Conservation (phyloP, 2,113 vertebrate genomes). For the Callorhinus ursinus region DNA sequence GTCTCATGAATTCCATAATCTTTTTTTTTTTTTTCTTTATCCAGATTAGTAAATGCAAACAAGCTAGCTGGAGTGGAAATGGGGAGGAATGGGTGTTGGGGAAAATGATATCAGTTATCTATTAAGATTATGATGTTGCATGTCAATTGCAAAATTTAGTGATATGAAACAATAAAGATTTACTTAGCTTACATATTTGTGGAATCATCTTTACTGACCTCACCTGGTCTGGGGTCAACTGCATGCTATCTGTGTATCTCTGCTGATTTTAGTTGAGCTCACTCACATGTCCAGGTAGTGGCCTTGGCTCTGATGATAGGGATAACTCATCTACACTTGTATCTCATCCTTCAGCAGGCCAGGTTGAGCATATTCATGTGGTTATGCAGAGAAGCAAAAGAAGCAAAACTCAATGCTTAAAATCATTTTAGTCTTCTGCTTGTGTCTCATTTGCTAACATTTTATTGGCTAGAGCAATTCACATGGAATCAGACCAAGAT, state of each 20-base stretch:
- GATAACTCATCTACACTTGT: background rate
- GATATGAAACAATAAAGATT: background rate
- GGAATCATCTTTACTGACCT: background rate
- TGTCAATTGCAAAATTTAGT: background rate
- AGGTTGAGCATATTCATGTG: background rate
- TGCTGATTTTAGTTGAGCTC: too few relatives aligned
- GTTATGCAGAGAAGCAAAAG: background rate
- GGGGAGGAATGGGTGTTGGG: background rate
- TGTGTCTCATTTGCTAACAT: background rate
- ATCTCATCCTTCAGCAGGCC: background rate
- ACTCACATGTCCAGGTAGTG: background rate
- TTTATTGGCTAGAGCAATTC: background rate
- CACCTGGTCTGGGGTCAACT: background rate
- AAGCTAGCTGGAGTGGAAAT: background rate
- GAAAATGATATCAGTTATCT: background rate
- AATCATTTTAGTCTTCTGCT: background rate
- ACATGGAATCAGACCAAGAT: background rate
- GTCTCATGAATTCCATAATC: background rate
- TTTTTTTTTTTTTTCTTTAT: background rate
- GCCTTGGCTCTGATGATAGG: background rate
- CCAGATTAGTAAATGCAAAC: background rate
- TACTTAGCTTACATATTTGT: background rate
- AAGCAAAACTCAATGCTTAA: background rate
- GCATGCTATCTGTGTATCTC: background rate
- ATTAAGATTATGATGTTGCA: background rate